Conservation (phyloP, 2,113 vertebrate genomes). For the Ameiurus melas region DNA sequence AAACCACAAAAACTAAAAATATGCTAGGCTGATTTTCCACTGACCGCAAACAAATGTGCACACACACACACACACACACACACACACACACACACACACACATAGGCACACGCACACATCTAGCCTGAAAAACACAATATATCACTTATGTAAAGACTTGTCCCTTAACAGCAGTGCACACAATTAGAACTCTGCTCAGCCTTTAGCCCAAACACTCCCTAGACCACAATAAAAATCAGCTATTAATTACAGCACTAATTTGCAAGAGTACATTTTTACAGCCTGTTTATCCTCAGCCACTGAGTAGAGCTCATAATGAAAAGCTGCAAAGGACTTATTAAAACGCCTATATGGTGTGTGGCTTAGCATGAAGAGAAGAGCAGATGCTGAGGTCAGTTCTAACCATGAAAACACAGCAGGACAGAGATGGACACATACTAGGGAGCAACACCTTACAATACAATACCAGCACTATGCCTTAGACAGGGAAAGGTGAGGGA, state of each 20-base stretch:
- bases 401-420: constrained; percentile 17
- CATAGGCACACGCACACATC: constrained; percentile 27
- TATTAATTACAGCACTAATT: constrained; percentile 54
- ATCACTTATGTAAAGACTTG: constrained; percentile 48
- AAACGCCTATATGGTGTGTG: constrained; percentile 21
- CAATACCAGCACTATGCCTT: not conserved
- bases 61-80: constrained; percentile 43
- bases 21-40: not conserved
- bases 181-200: constrained; percentile 47
- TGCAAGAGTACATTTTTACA: constrained; percentile 52
- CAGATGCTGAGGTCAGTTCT: constrained; percentile 38
- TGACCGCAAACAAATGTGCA: constrained; percentile 11
- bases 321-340: constrained; percentile 36
- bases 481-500: not conserved
- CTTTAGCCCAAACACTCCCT: constrained; percentile 41
- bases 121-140: constrained; percentile 36
- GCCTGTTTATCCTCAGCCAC: constrained; percentile 26
- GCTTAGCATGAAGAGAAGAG: constrained; percentile 6
- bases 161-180: constrained; percentile 31
- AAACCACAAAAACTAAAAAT: not conserved
- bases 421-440: not conserved
- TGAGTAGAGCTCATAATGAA: constrained; percentile 22
- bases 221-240: constrained; percentile 49
- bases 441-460: constrained; percentile 27
- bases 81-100: not conserved